Evolutionary conservation across 2,888 invertebrate genomes (phyloP).

Genomic region (Pomacea canaliculata): DNA sequence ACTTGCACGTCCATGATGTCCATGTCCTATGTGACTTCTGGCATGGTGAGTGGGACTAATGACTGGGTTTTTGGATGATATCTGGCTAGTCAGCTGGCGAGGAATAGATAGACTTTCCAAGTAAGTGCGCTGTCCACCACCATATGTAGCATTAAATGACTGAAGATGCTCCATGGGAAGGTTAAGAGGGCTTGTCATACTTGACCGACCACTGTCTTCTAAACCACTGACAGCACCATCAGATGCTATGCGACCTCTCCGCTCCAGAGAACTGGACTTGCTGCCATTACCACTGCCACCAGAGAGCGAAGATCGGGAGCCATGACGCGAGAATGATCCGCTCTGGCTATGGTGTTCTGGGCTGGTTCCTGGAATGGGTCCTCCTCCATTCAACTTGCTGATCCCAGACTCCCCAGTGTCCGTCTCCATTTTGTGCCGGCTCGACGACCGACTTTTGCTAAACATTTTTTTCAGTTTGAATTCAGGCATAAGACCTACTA

Average conservation of each 20-base stretch:
- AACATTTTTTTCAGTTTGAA: conserved; percentile 38
- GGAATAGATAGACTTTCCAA: conserved; percentile 35
- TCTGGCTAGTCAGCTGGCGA: conserved; percentile 33
- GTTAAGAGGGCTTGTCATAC: conserved; percentile 58
- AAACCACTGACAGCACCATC: conserved; percentile 38
- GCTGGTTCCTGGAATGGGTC: conserved; percentile 14
- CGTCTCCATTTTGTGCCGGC: conserved; percentile 22
- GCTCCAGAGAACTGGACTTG: conserved; percentile 27
- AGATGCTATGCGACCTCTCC: conserved; percentile 36
- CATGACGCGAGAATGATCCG: conserved; percentile 28
- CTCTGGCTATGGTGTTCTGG: conserved; percentile 20
- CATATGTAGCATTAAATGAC: conserved; percentile 47
- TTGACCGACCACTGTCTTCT: conserved; percentile 17
- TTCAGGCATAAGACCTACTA: conserved; percentile 14
- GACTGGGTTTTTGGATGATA: conserved; percentile 30
- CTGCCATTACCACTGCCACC: conserved; percentile 30
- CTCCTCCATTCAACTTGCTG: conserved; percentile 21
- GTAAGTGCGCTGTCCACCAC: conserved; percentile 34
- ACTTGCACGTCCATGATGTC: conserved; percentile 41
- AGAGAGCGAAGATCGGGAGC: conserved; percentile 28
- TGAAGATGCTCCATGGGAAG: conserved; percentile 57
- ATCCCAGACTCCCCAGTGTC: conserved; percentile 6
- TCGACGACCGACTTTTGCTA: conserved; percentile 35
- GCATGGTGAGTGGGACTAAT: conserved; percentile 34
- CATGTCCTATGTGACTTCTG: conserved; percentile 21